A percentile compares a stretch with the other conserved stretches of the same genome.
These are phyloP conservation scores for Pedionomus torquatus DNA, from an alignment of 2,113 vertebrate genomes.

Conservation along the genomic window DNA sequence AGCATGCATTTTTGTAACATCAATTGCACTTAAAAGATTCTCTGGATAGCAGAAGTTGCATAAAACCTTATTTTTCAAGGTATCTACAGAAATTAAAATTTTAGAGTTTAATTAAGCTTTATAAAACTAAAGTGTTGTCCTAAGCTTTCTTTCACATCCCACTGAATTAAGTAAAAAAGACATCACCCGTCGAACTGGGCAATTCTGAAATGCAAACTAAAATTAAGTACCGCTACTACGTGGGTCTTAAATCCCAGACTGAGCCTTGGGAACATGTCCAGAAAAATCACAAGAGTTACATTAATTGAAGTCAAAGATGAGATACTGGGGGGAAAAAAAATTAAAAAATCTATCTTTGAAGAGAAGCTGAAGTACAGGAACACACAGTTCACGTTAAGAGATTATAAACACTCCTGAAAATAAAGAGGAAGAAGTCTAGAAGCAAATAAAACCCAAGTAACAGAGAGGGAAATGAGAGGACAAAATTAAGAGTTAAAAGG, in stretches of 20 bases:
- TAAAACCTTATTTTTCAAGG: neutral
- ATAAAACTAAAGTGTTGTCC: neutral
- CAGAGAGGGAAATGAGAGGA: neutral
- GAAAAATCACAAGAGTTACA: neutral
- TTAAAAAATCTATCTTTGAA: neutral
- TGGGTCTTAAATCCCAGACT: neutral
- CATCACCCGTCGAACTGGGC: neutral
- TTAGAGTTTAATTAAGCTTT: neutral
- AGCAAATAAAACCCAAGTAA: constrained; percentile 10
- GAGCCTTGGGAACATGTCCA: neutral
- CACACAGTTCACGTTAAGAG: neutral
- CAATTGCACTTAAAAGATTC: neutral
- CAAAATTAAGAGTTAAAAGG: constrained; percentile 6
- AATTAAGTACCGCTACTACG: neutral
- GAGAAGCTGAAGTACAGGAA: neutral
- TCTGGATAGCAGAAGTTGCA: neutral
- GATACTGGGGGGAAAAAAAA: neutral
- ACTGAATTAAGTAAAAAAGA: neutral
- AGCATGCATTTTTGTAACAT: neutral
- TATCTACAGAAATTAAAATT: neutral
- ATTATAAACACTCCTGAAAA: neutral
- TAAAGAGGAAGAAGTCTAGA: neutral
- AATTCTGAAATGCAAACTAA: neutral
- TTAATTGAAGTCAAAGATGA: constrained; percentile 10
- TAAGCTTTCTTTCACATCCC: neutral